A percentile compares a stretch with the other conserved stretches of the same genome.
These are phyloP conservation scores for Digitonthophagus gazella DNA, from an alignment of 2,888 invertebrate species.

Conservation along the genomic window DNA sequence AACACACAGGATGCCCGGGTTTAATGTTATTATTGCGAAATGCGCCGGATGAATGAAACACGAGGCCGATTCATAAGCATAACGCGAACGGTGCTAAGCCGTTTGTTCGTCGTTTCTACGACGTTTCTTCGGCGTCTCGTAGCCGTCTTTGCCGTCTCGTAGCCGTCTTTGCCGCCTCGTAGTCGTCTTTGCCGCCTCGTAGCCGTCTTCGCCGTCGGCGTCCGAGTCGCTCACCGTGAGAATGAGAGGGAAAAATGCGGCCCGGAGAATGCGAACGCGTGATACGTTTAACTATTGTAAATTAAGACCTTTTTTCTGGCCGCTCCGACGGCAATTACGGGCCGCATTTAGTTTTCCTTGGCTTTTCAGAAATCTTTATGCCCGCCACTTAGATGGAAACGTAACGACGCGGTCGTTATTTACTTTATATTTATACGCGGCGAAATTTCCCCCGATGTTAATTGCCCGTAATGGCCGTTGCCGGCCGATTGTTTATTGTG, in stretches of 20 bases:
- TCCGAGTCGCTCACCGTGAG: slow-evolving; percentile 24
- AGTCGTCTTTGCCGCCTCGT: too few species aligned
- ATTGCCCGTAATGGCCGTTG: slow-evolving; percentile 45
- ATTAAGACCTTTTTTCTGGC: slow-evolving; percentile 33
- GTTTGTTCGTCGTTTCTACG: too few species aligned
- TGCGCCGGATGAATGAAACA: slow-evolving; percentile 6
- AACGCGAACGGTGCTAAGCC: background rate
- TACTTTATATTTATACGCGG: slow-evolving; percentile 47
- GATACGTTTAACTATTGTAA: slow-evolving; percentile 31
- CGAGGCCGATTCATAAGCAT: slow-evolving; percentile 15
- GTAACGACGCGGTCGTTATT: slow-evolving; percentile 37
- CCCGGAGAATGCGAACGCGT: slow-evolving; percentile 24
- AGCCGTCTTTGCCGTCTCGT: too few species aligned
- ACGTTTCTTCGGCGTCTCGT: too few species aligned
- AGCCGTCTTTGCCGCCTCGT: too few species aligned
- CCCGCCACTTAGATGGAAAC: slow-evolving; percentile 20
- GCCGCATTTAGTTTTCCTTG: slow-evolving; percentile 35
- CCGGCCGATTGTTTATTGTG: slow-evolving; percentile 41
- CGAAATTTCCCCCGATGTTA: slow-evolving; percentile 49
- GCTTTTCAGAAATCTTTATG: slow-evolving; percentile 34
- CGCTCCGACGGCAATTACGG: slow-evolving; percentile 32
- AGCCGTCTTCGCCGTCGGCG: background rate
- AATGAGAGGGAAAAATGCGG: slow-evolving; percentile 27
- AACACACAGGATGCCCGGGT: background rate
- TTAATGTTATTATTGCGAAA: background rate